Base-by-base conservation (phyloP, 2,113 vertebrate genomes). In the Hyperopisus bebe region DNA sequence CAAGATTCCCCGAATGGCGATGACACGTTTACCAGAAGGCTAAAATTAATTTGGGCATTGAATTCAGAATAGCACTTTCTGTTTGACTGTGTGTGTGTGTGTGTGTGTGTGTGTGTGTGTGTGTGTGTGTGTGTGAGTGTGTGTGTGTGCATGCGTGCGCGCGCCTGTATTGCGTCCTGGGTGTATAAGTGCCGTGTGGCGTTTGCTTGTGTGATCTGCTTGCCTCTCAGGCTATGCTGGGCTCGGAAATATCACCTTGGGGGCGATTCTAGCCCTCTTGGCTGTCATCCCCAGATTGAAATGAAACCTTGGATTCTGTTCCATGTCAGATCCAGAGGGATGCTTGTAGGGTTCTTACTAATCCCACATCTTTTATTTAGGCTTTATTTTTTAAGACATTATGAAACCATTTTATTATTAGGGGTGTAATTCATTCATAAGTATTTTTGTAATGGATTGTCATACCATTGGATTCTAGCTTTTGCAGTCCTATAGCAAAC, bases 21-120 rank as follows among this genome's bases (percentile, higher is more conserved):
- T 87, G 85, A 51, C 27, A 31, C 48, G 27, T 87, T 87, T 87
- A 87, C 85, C 50, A 53, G 85, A 87, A 87, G 47, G 47, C 31
- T 6, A 2, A 53, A 53, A 35, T 87, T 53, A 53, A 51, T 53
- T 53, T 35, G 2, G 31, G 50, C 50, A 55, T 53, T 87, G 27
- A 87, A 53, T 53, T 51, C 84, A 48, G 13, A 53, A 87, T 87
- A 13, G 19, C 5, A 35, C 48, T 87, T 87, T 87, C 85, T 35
- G 31, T 87, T 87, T 87, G 48, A 87, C 48, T 87, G 0, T 85
- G 6, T 39, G 42, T 27, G 44, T 86, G 84, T 24, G 17, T 19
- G 51, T 13, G 48, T 6, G 13, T 17, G 13, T 53, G 13, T 19
- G 19, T 9, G 82, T 21, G 4, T 44, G n/a, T 27, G 53, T 5